Conservation (phyloP, 1,140 invertebrate genomes). For the Heterodera schachtii region DNA sequence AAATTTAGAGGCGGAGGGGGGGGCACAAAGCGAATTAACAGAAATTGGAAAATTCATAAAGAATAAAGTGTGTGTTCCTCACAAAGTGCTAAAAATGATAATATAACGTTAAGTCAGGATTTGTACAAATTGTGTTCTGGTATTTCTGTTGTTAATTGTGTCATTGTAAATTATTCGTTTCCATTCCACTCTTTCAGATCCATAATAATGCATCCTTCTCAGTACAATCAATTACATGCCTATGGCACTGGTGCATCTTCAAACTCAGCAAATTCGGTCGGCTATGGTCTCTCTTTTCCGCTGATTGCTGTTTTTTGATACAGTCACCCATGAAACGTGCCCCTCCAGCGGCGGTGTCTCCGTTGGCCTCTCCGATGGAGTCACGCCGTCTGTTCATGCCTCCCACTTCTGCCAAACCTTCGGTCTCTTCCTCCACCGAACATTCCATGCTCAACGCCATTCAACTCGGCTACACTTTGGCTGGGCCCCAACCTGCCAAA, state of each 20-base stretch:
- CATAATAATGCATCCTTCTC: constrained; percentile 7
- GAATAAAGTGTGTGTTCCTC: no score
- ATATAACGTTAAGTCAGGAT: no score
- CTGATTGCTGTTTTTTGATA: neutral
- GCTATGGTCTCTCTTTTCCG: neutral
- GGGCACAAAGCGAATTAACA: no score
- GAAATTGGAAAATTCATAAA: no score
- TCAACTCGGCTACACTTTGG: constrained; percentile 3
- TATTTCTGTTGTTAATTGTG: no score
- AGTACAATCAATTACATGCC: neutral
- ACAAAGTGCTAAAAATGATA: no score
- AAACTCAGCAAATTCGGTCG: constrained; percentile 29
- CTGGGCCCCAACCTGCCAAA: constrained; percentile 30
- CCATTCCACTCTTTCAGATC: neutral
- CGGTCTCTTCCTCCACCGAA: neutral
- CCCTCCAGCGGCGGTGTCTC: constrained; percentile 10
- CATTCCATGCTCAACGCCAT: neutral
- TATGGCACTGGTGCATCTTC: neutral
- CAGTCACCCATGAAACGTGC: constrained; percentile 20
- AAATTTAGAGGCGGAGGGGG: no score
- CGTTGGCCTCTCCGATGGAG: constrained; percentile 29
- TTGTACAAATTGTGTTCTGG: no score
- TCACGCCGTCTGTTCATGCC: constrained; percentile 22
- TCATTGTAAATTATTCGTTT: no score
- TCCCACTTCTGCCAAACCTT: neutral